Evolutionary conservation across 2,888 invertebrate species (phyloP).

Genomic region (Patella ulyssiponensis): DNA sequence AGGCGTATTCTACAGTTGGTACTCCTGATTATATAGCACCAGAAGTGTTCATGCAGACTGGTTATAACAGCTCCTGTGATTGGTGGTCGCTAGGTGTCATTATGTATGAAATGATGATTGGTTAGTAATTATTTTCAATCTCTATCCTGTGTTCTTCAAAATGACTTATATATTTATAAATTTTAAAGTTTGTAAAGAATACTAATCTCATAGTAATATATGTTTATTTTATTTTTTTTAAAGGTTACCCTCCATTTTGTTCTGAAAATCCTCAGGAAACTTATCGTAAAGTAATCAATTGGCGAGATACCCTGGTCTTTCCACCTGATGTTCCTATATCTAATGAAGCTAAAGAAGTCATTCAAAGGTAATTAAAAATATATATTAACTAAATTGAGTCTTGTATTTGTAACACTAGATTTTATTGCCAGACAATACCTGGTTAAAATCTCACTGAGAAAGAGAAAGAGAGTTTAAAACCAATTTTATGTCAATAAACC

Average conservation of each 20-base stretch:
- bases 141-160: neutral
- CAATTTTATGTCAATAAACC: no score
- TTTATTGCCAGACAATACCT: no score
- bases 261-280: conserved; percentile 98
- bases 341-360: conserved; percentile 95
- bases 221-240: conserved; percentile 10
- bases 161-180: neutral
- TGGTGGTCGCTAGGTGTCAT: conserved; percentile 99
- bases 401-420: no score
- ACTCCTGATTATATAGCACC: conserved; percentile 99
- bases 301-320: conserved; percentile 97
- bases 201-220: neutral
- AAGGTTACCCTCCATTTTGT: conserved; percentile 98
- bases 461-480: no score
- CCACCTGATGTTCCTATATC: conserved; percentile 99
- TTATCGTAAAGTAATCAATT: conserved; percentile 98
- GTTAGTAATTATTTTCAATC: conserved; percentile 71
- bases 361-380: conserved; percentile 75
- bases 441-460: no score
- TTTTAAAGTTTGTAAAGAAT: neutral
- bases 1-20: conserved; percentile 81
- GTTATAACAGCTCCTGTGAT: conserved; percentile 97
- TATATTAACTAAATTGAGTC: no score
- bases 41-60: conserved; percentile 95
- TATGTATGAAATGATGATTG: conserved; percentile 99